Evolutionary conservation across 2,797 vertebrate species (phyloP).

Genomic region (Tamandua tetradactyla): DNA sequence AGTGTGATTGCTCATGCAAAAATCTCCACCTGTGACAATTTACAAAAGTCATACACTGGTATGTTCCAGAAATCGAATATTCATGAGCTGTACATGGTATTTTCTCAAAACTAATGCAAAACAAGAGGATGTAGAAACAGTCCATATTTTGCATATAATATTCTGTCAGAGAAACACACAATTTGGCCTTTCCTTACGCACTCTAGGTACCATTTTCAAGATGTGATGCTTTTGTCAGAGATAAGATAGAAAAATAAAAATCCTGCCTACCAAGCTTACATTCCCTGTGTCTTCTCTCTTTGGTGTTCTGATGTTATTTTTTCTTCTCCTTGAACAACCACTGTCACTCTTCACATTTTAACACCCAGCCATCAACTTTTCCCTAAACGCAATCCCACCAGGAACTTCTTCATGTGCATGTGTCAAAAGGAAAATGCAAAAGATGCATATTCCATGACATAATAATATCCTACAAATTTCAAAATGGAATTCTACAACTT

Average conservation of each 20-base stretch:
- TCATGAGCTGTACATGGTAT: conserved; percentile 22
- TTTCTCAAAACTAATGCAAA: conserved; percentile 59
- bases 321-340: conserved; percentile 17
- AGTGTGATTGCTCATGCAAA: conserved; percentile 38
- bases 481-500: conserved; percentile 64
- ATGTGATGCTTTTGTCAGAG: conserved; percentile 55
- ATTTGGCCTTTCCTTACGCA: conserved; percentile 51
- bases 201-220: conserved; percentile 60
- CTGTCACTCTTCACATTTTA: conserved; percentile 77
- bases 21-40: conserved; percentile 51
- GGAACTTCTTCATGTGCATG: conserved; percentile 72
- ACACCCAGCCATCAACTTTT: conserved; percentile 67
- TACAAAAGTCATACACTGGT: conserved; percentile 25
- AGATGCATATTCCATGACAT: conserved; percentile 69
- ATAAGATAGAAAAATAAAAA: conserved; percentile 61
- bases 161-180: conserved; percentile 57
- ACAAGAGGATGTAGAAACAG: background rate
- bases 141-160: conserved; percentile 51
- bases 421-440: conserved; percentile 75
- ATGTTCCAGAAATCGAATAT: conserved; percentile 45
- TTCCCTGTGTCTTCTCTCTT: conserved; percentile 56
- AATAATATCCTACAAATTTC: conserved; percentile 70
- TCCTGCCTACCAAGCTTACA: background rate
- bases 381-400: conserved; percentile 69
- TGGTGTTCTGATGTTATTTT: conserved; percentile 55